phyloP scores from a whole-genome alignment of 2,888 invertebrate species.

The Syrphus vitripennis region DNA sequence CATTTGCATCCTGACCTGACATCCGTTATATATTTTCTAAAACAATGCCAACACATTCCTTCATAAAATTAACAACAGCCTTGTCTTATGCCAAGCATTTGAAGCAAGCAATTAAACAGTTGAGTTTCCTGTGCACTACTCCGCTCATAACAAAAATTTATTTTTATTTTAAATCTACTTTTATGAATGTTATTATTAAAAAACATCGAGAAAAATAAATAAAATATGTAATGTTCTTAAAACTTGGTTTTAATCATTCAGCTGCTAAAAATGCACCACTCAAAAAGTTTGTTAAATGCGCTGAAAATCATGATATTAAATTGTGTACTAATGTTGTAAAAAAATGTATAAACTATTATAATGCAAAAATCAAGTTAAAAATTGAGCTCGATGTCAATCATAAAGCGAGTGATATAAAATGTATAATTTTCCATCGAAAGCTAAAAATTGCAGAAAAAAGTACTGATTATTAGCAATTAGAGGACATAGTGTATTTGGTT shows the following conservation, averaged over 20 bases:
- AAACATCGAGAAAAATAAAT: too few relatives aligned
- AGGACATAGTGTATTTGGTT: not conserved
- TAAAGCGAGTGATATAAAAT: not conserved
- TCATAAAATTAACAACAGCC: too few relatives aligned
- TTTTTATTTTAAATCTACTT: too few relatives aligned
- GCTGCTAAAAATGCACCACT: not conserved
- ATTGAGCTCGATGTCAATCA: not conserved
- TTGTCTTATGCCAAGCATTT: too few relatives aligned
- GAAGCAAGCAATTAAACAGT: too few relatives aligned
- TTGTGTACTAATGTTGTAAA: not conserved
- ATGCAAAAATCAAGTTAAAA: not conserved
- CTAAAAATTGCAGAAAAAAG: not conserved
- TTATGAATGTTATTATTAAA: too few relatives aligned
- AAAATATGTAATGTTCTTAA: too few relatives aligned
- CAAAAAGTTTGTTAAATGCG: slow-evolving; percentile 4
- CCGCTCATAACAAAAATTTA: too few relatives aligned
- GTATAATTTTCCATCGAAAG: not conserved
- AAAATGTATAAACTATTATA: not conserved
- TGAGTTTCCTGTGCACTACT: too few relatives aligned
- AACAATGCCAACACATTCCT: too few relatives aligned
- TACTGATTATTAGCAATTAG: not conserved
- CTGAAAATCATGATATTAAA: not conserved
- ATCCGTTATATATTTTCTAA: too few relatives aligned
- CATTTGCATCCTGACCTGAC: too few relatives aligned
- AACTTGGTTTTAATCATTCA: not conserved